phyloP scores from a whole-genome alignment of 2,113 vertebrate genomes.

The Butorides virescens region DNA sequence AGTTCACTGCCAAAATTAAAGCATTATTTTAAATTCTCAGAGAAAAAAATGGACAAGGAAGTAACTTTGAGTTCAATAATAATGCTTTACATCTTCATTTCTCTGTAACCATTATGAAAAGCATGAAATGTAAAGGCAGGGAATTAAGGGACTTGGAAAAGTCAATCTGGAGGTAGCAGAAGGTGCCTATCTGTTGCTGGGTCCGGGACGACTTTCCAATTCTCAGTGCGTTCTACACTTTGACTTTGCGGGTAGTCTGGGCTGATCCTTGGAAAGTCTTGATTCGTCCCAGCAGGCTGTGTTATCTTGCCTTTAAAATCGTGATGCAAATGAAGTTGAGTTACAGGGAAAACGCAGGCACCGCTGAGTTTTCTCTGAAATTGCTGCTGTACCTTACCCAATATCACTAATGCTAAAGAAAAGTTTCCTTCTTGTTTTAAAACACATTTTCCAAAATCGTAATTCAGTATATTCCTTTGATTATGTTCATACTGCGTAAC shows the following conservation, averaged over 20 bases:
- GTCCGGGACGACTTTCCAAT: neutral
- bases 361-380: neutral
- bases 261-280: neutral
- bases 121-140: neutral
- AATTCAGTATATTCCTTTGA: neutral
- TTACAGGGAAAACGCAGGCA: neutral
- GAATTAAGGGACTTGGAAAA: neutral
- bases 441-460: neutral
- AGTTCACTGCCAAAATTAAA: neutral
- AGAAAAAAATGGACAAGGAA: neutral
- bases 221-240: neutral
- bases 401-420: neutral
- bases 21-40: neutral
- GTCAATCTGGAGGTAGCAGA: neutral
- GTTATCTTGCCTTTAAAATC: neutral
- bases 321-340: neutral
- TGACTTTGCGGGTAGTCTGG: neutral
- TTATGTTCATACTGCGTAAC: neutral
- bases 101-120: neutral
- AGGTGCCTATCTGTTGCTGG: neutral
- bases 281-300: neutral
- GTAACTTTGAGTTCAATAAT: neutral
- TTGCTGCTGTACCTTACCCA: neutral
- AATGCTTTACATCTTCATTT: neutral
- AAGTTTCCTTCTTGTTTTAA: neutral